Base-by-base conservation (phyloP, 2,113 vertebrate genomes). In the Ctenomys sociabilis region DNA sequence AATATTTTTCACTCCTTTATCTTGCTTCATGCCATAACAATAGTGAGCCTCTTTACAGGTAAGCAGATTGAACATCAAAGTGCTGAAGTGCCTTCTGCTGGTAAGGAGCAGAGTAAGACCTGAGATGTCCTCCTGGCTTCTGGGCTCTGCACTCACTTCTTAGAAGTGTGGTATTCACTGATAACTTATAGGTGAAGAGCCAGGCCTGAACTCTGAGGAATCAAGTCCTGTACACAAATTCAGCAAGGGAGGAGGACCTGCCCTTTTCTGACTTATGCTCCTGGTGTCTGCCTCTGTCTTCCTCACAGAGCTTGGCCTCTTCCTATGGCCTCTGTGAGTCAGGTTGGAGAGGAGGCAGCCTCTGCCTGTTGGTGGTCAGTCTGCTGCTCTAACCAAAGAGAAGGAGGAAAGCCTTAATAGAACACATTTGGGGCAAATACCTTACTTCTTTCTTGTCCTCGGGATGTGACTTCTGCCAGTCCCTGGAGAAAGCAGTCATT, bases 251-350 rank as follows among this genome's bases (percentile, higher is more conserved):
- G 37, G 52, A 90, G 78, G 82, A 52, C 61, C 1, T n/a, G 3
- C 45, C n/a, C 3, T 75, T 37, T 40, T 37, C 11, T 59, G 66
- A 59, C 81, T 63, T 82, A 10, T 66, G 63, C 37, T 61, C 0
- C 64, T 45, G 32, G 0, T 21, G 12, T 61, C 1, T 0, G 59
- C 52, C 16, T 22, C 24, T 1, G 0, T n/a, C 78, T 40, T 59
- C 81, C 7, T n/a, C 52, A 19, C 8, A 4, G 6, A 4, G 7
- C 3, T 4, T 22, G 7, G 35, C 75, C 3, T 78, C 90, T 93
- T 90, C 21, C 85, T 61, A 2, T 59, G 49, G 35, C 3, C 77
- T 32, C 30, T 64, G 0, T 52, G 77, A 90, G 57, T 54, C 0
- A 0, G 7, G 0, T 2, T 37, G 32, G 52, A 22, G 63, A 75